These are phyloP conservation scores for Melanotus villosus DNA, from an alignment of 2,888 invertebrate species.

Conservation along the genomic window DNA sequence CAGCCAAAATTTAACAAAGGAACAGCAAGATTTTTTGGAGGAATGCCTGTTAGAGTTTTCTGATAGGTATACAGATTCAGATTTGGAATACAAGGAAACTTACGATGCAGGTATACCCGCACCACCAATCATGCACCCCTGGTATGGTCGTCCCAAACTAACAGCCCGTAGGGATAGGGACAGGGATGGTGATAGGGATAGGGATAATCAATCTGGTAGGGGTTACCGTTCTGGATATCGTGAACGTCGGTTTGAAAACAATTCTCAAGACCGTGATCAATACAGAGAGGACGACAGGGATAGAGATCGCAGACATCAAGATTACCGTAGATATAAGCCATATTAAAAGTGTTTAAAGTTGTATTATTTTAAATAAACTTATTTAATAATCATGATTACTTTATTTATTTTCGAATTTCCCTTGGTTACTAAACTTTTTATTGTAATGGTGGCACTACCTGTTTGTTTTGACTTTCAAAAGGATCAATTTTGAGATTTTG, in stretches of 20 bases:
- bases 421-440: not conserved
- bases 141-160: conserved; percentile 59
- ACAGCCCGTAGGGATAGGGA: conserved; percentile 68
- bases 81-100: conserved; percentile 65
- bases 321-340: conserved; percentile 44
- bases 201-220: conserved; percentile 14
- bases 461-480: not conserved
- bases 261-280: conserved; percentile 31
- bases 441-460: not conserved
- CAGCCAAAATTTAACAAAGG: conserved; percentile 54
- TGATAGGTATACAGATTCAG: conserved; percentile 65
- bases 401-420: not conserved
- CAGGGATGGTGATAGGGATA: conserved; percentile 70
- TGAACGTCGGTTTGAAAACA: conserved; percentile 34
- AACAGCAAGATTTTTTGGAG: conserved; percentile 66
- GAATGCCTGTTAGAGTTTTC: conserved; percentile 67
- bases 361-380: not conserved
- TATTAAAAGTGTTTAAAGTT: conserved; percentile 37
- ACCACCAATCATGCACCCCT: conserved; percentile 68
- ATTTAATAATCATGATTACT: no score
- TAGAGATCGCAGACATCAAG: conserved; percentile 38
- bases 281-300: conserved; percentile 20
- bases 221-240: conserved; percentile 27
- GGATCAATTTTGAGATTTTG: conserved; percentile 11
- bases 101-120: conserved; percentile 61